These are phyloP conservation scores for Tiliacea aurago DNA, from an alignment of 2,888 invertebrate genomes.

Conservation along the genomic window DNA sequence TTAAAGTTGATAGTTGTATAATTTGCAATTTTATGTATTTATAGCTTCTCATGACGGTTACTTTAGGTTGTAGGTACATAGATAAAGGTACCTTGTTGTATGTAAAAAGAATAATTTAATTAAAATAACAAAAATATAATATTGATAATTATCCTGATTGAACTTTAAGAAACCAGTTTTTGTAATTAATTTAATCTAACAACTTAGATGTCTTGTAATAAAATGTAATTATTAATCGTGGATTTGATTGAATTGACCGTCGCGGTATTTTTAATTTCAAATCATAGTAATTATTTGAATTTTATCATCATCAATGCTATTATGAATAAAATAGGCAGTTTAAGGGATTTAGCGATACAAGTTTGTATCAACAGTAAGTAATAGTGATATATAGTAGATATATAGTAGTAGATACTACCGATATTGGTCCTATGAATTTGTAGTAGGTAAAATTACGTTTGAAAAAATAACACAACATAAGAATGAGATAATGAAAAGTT, in stretches of 20 bases:
- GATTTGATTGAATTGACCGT: background rate
- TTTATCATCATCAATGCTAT: background rate
- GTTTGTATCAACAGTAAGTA: background rate
- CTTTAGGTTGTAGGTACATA: background rate
- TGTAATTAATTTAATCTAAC: background rate
- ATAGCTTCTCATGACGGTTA: too few relatives aligned
- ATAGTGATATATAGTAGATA: too few relatives aligned
- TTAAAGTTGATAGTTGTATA: too few relatives aligned
- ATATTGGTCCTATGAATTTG: background rate
- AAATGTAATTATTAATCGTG: background rate
- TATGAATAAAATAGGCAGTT: background rate
- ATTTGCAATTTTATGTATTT: too few relatives aligned
- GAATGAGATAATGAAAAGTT: background rate
- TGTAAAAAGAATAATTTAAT: background rate
- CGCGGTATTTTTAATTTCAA: background rate
- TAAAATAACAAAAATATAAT: background rate
- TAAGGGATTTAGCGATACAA: background rate
- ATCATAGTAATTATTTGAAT: background rate
- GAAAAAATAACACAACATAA: background rate
- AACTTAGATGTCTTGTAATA: background rate
- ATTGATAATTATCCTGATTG: background rate
- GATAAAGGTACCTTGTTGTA: background rate
- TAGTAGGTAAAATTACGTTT: background rate
- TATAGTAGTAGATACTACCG: too few relatives aligned
- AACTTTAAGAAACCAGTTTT: constrained; percentile 6